Percentiles rank a stretch among this genome's conserved stretches.
Conservation (phyloP, 2,888 invertebrate species). For the Lasius fuliginosus region DNA sequence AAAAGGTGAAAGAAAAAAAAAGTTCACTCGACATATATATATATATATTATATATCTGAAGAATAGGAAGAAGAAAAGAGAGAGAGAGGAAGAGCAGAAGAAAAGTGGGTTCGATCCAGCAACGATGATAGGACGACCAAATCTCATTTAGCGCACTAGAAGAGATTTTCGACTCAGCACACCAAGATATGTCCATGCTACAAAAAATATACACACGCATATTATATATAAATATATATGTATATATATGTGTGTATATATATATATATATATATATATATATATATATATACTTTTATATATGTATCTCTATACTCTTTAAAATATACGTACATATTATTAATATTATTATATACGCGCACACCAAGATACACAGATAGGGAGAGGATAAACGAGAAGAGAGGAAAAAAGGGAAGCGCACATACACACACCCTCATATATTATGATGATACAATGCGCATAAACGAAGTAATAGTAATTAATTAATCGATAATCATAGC, state of each 20-base stretch:
- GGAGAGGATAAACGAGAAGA: constrained; percentile 39
- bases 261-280: constrained; percentile 60
- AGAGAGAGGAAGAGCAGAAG: constrained; percentile 11
- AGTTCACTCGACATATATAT: background rate
- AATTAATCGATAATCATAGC: constrained; percentile 67
- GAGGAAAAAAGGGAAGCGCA: constrained; percentile 35
- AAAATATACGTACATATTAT: constrained; percentile 63
- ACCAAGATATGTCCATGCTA: constrained; percentile 54
- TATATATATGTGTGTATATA: constrained; percentile 57
- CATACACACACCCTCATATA: constrained; percentile 66
- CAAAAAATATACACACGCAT: constrained; percentile 69
- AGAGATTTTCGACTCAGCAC: constrained; percentile 38
- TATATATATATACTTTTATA: constrained; percentile 57
- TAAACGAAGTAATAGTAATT: constrained; percentile 75
- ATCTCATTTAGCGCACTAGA: constrained; percentile 49
- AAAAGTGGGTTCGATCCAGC: constrained; percentile 70
- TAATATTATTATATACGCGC: constrained; percentile 62
- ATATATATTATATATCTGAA: background rate
- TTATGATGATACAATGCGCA: constrained; percentile 80
- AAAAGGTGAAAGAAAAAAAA: constrained; percentile 13
- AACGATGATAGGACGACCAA: constrained; percentile 76
- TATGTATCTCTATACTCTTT: constrained; percentile 68
- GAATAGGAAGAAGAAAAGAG: constrained; percentile 49
- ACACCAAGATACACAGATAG: constrained; percentile 57
- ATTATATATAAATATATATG: constrained; percentile 69